These are phyloP conservation scores for Schizopygopsis malacanthus DNA, from an alignment of 2,797 vertebrate genomes.

Conservation along the genomic window DNA sequence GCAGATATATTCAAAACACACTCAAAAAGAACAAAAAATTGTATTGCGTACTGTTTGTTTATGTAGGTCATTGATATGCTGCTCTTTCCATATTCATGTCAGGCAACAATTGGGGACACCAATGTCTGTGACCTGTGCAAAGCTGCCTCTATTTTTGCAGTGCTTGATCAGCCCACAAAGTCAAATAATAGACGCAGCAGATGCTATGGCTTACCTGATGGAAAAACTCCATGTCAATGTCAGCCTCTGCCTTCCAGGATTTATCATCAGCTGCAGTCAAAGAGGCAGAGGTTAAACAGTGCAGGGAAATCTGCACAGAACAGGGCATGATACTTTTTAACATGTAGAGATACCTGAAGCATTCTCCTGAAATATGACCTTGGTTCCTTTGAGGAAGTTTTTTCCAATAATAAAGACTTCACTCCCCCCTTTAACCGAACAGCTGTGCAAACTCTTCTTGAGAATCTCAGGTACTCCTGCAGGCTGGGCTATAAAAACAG, in stretches of 20 bases:
- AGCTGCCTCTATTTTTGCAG: constrained; percentile 38
- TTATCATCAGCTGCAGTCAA: constrained; percentile 85
- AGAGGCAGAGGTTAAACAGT: constrained; percentile 15
- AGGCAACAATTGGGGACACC: constrained; percentile 39
- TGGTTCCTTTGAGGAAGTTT: constrained; percentile 99
- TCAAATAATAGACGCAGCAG: constrained; percentile 30
- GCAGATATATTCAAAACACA: neutral
- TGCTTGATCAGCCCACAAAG: constrained; percentile 30
- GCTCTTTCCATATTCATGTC: constrained; percentile 17
- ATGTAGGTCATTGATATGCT: constrained; percentile 39
- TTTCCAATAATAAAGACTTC: constrained; percentile 98
- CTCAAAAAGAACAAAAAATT: neutral
- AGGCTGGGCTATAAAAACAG: constrained; percentile 87
- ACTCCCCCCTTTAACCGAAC: constrained; percentile 91
- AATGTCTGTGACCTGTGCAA: constrained; percentile 28
- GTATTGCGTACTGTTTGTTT: constrained; percentile 38
- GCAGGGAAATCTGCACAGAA: neutral
- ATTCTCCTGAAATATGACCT: constrained; percentile 98
- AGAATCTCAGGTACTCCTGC: constrained; percentile 98
- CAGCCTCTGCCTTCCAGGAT: constrained; percentile 96
- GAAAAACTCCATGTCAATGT: constrained; percentile 99
- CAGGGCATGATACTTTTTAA: neutral
- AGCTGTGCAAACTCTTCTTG: constrained; percentile 97
- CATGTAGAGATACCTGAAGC: constrained; percentile 81
- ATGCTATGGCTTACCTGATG: constrained; percentile 87